A percentile compares a stretch with the other conserved stretches of the same genome.
phyloP scores from a whole-genome alignment of 2,113 vertebrate species.

The Equus przewalskii region DNA sequence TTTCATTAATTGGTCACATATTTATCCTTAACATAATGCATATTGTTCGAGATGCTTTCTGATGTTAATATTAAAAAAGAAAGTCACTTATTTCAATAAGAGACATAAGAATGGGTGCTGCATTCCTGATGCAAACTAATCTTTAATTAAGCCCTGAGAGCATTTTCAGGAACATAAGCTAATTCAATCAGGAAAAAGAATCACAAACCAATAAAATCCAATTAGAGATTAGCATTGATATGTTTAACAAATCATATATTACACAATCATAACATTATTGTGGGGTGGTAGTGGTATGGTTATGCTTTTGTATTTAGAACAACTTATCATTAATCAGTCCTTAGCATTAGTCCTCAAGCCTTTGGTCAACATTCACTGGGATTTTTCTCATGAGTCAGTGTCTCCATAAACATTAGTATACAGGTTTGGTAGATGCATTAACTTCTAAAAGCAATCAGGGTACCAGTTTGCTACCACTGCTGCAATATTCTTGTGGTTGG shows the following conservation, averaged over 20 bases:
- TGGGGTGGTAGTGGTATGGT: neutral
- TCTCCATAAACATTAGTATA: neutral
- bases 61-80: neutral
- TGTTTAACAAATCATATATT: neutral
- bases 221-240: neutral
- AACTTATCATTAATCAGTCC: neutral
- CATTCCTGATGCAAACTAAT: neutral
- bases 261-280: neutral
- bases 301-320: neutral
- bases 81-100: conserved; percentile 21
- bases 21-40: neutral
- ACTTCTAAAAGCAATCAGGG: neutral
- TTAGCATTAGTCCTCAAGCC: neutral
- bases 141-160: conserved; percentile 20
- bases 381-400: neutral
- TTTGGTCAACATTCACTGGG: neutral
- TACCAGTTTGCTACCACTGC: neutral
- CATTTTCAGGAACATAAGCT: neutral
- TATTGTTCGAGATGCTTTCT: conserved; percentile 9
- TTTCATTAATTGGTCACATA: neutral
- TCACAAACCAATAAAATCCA: neutral
- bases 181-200: neutral
- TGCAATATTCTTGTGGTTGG: neutral
- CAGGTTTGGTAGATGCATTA: neutral
- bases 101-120: neutral